Percentiles rank a stretch among this genome's conserved stretches.
Evolutionary conservation across 2,888 invertebrate species (phyloP).

Genomic region (Osmoderma eremita): DNA sequence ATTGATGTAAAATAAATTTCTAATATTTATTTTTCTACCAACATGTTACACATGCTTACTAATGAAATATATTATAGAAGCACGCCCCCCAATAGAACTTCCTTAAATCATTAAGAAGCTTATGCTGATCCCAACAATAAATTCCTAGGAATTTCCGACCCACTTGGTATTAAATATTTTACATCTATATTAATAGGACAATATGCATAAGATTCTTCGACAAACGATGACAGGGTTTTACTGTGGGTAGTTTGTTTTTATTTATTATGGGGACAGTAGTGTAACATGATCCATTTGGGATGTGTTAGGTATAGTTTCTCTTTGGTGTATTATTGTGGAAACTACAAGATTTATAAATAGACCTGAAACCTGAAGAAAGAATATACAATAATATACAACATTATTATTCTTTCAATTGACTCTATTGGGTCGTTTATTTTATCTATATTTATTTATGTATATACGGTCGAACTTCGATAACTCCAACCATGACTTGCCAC

Average conservation of each 20-base stretch:
- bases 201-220: slow-evolving; percentile 14
- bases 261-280: slow-evolving; percentile 27
- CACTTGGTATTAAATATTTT: slow-evolving; percentile 12
- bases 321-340: background rate
- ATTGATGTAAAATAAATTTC: no score
- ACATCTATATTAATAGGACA: slow-evolving; percentile 23
- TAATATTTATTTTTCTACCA: no score
- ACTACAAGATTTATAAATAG: background rate
- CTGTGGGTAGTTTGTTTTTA: slow-evolving; percentile 31
- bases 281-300: slow-evolving; percentile 27
- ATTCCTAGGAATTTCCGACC: background rate
- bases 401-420: no score
- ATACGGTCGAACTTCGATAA: no score
- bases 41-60: no score
- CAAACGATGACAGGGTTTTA: slow-evolving; percentile 27
- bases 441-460: no score
- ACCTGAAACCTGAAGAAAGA: background rate
- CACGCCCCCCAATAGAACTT: no score
- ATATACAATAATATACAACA: no score
- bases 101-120: background rate
- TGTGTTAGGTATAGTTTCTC: slow-evolving; percentile 1
- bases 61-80: no score
- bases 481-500: no score
- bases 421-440: no score
- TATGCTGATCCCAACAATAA: slow-evolving; percentile 14